These are phyloP conservation scores for Scaptomyza hsui DNA, from an alignment of 1,140 invertebrate genomes.

Conservation along the genomic window DNA sequence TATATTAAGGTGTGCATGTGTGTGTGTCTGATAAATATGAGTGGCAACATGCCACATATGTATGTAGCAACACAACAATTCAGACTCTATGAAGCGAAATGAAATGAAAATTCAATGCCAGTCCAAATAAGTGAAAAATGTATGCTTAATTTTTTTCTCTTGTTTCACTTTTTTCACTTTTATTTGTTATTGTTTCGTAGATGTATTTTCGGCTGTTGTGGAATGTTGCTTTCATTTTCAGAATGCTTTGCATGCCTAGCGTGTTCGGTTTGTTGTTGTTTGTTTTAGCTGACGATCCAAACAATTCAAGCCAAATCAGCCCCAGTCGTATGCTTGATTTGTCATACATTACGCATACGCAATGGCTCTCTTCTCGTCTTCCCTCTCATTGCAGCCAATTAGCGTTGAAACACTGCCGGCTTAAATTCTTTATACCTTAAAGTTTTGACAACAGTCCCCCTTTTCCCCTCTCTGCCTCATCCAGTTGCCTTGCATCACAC, in stretches of 20 bases:
- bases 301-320: conserved; percentile 52
- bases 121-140: conserved; percentile 73
- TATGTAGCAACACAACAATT: conserved; percentile 34
- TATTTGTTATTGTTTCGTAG: background rate
- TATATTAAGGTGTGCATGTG: conserved; percentile 11
- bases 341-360: conserved; percentile 75
- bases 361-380: conserved; percentile 40
- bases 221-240: conserved; percentile 35
- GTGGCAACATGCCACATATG: background rate
- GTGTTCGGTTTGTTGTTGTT: conserved; percentile 19
- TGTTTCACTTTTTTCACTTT: background rate
- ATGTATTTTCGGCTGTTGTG: too few species aligned
- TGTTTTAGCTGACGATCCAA: conserved; percentile 42
- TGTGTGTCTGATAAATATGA: conserved; percentile 17
- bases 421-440: conserved; percentile 55
- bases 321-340: conserved; percentile 71
- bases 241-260: conserved; percentile 42
- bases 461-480: background rate
- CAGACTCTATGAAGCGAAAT: conserved; percentile 52
- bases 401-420: conserved; percentile 24
- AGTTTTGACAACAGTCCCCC: conserved; percentile 32
- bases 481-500: conserved; percentile 59
- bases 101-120: conserved; percentile 74
- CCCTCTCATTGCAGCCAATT: conserved; percentile 64
- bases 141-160: conserved; percentile 58